These are phyloP conservation scores for Pygoscelis adeliae DNA, from an alignment of 2,113 vertebrate species.

Conservation along the genomic window DNA sequence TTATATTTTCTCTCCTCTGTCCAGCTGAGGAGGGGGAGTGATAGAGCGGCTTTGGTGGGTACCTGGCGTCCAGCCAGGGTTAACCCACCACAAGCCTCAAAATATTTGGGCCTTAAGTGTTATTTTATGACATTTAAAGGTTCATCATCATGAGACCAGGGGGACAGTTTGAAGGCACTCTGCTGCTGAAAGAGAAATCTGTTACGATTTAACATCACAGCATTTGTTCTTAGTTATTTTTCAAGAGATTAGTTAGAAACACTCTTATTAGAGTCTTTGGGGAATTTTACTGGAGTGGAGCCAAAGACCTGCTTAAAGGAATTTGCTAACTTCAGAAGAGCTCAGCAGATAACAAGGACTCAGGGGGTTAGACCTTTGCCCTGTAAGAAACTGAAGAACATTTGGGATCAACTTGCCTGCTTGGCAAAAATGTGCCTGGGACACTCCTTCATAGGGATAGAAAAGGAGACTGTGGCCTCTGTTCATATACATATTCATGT, in stretches of 20 bases:
- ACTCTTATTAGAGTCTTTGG: not conserved
- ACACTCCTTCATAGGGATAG: not conserved
- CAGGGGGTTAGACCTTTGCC: not conserved
- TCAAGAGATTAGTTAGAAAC: constrained; percentile 5
- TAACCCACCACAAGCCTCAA: not conserved
- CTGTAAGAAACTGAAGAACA: not conserved
- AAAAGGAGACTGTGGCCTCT: not conserved
- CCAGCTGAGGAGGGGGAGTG: not conserved
- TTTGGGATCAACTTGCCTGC: not conserved
- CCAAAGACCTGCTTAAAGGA: constrained; percentile 15
- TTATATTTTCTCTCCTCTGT: not conserved
- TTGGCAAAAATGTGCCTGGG: not conserved
- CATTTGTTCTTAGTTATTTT: not conserved
- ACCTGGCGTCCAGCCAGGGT: not conserved
- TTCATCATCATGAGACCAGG: not conserved
- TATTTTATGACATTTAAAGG: not conserved
- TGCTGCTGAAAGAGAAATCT: not conserved
- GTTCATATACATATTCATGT: not conserved
- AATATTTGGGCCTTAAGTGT: not conserved
- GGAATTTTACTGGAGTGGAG: not conserved
- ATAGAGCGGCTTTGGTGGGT: not conserved
- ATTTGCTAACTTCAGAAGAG: constrained; percentile 6
- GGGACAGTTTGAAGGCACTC: not conserved
- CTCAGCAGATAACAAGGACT: constrained; percentile 30
- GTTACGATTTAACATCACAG: not conserved